These are phyloP conservation scores for Pocota personata DNA, from an alignment of 2,888 invertebrate species.

Conservation along the genomic window DNA sequence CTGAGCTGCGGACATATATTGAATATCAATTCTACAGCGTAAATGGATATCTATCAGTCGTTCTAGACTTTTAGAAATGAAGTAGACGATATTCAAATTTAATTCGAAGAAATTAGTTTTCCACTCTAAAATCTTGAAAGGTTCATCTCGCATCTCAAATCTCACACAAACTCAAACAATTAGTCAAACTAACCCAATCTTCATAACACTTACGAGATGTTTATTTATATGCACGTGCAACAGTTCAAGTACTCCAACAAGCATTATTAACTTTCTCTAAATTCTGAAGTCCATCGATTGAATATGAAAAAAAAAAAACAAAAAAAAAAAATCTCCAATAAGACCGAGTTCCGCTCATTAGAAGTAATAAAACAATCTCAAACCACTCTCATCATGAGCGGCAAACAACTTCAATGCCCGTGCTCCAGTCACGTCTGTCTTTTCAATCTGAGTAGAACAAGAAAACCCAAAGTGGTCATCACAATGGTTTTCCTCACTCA, in stretches of 20 bases:
- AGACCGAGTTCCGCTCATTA: not conserved
- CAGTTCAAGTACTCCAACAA: not conserved
- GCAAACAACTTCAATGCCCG: not conserved
- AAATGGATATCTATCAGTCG: too few relatives aligned
- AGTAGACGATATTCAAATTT: too few relatives aligned
- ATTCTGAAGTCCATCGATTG: not conserved
- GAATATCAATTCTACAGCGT: too few relatives aligned
- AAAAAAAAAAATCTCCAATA: not conserved
- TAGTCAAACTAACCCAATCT: too few relatives aligned
- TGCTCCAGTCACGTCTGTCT: not conserved
- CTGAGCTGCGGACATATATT: too few relatives aligned
- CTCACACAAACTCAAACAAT: too few relatives aligned
- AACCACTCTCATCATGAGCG: not conserved
- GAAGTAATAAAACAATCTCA: not conserved
- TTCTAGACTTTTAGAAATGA: too few relatives aligned
- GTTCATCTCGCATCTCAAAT: too few relatives aligned
- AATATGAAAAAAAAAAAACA: not conserved
- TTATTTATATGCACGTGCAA: not conserved
- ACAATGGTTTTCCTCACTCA: not conserved
- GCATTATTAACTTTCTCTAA: constrained; percentile 5
- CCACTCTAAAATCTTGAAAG: too few relatives aligned
- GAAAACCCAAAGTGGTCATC: not conserved
- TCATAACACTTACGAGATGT: not conserved
- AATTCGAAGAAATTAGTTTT: too few relatives aligned
- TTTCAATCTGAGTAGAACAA: not conserved